Conservation (phyloP, 2,888 invertebrate genomes). For the Julus scanicus region DNA sequence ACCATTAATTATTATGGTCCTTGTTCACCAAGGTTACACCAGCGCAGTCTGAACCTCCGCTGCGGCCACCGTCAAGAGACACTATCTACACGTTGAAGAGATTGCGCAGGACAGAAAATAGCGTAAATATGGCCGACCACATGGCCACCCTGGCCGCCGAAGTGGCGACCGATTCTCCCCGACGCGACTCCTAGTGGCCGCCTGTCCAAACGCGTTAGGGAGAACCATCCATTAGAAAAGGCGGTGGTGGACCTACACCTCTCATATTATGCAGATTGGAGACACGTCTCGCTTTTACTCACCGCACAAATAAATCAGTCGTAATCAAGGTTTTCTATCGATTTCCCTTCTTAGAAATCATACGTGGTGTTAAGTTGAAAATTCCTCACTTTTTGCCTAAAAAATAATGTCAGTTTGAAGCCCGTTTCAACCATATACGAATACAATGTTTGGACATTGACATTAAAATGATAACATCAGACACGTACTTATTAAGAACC, state of each 20-base stretch:
- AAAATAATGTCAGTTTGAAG: no score
- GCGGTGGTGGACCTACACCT: neutral
- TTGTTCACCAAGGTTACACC: neutral
- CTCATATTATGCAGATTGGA: neutral
- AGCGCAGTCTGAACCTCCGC: neutral
- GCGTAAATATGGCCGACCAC: neutral
- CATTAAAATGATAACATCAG: no score
- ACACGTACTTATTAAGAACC: no score
- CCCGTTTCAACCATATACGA: no score
- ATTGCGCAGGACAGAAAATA: neutral
- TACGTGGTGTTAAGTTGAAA: neutral
- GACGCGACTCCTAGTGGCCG: constrained; percentile 30
- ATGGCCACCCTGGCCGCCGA: constrained; percentile 48
- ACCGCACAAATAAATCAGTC: neutral
- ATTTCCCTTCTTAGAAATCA: neutral
- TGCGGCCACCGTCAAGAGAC: neutral
- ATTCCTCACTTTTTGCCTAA: neutral
- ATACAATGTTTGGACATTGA: no score
- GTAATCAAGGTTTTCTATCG: neutral
- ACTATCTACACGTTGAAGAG: neutral
- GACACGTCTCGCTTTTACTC: neutral
- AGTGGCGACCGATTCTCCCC: neutral
- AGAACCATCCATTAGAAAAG: neutral
- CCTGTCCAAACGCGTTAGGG: constrained; percentile 24
- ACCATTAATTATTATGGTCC: constrained; percentile 14